Evolutionary conservation across 92 coral and sea anemone genomes (phyloP), one percentile per base, ranked within the genome.

Genomic region (Virgularia gustaviana): DNA sequence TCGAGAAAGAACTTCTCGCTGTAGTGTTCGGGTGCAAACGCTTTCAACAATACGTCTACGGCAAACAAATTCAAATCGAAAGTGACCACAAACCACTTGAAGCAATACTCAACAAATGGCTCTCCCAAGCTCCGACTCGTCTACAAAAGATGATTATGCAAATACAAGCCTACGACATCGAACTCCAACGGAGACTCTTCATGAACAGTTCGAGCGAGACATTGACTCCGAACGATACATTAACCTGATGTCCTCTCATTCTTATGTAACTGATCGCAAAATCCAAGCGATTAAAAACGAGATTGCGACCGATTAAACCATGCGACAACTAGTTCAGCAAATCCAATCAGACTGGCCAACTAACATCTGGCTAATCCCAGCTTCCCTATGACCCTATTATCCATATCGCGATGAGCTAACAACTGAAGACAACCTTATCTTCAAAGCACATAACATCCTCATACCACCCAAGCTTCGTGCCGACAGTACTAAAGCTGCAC

Each of bases 401-500:
- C 28, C 61, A 33, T 75, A 63, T 28, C 25, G 52, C 4, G n/a
- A 76, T 10, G 71, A 47, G 27, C 30, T 62, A 20, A 4, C 63
- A 1, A 42, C 42, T 10, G 16, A 47, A 20, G 73, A 44, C 11
- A 35, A 49, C 2, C 59, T 75, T 6, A 42, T 75, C 2, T 75
- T 20, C 78, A 72, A 56, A 25, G 78, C 54, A 5, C 61, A 49
- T 10, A 68, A 49, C 9, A 19, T 68, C n/a, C 56, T 73, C 15
- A 56, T 57, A 10, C 80, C 72, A 23, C 80, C 80, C 2, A 22
- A 12, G 11, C 28, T 79, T 6, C 73, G 58, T 10, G 25, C 57
- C 16, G 89, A 85, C 76, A 4, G 42, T 85, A 7, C 24, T 45
- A 16, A 85, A 79, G 23, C 77, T 80, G 4, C 85, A 80, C 78